Evolutionary conservation across 2,888 invertebrate species (phyloP).

Genomic region (Thymelicus lineola): DNA sequence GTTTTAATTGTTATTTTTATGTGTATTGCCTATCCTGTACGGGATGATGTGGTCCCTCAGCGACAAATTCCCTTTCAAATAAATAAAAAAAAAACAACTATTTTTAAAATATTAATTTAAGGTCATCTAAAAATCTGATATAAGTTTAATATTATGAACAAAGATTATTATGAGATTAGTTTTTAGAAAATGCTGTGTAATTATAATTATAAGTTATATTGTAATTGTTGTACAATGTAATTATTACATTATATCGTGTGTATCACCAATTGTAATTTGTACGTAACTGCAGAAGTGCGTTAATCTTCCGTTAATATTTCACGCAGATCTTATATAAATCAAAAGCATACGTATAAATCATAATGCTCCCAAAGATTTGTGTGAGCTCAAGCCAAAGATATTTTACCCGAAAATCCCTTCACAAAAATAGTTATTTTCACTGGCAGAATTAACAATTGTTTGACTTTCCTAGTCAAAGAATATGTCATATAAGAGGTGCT

Average conservation of each 20-base stretch:
- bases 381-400: constrained; percentile 26
- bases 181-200: too few relatives aligned
- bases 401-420: constrained; percentile 27
- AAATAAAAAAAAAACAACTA: too few relatives aligned
- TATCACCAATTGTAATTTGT: constrained; percentile 20
- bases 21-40: too few relatives aligned
- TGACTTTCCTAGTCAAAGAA: constrained; percentile 62
- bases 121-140: too few relatives aligned
- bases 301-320: constrained; percentile 30
- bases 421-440: constrained; percentile 29
- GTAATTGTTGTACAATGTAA: too few relatives aligned
- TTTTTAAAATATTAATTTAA: too few relatives aligned
- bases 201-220: too few relatives aligned
- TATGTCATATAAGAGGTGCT: constrained; percentile 67
- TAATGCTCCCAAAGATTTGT: constrained; percentile 20
- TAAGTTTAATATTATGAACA: too few relatives aligned
- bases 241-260: neutral
- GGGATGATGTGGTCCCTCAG: too few relatives aligned
- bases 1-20: too few relatives aligned
- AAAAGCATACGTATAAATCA: constrained; percentile 34
- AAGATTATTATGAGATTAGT: too few relatives aligned
- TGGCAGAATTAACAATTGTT: constrained; percentile 63
- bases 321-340: constrained; percentile 26
- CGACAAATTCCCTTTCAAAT: too few relatives aligned
- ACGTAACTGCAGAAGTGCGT: constrained; percentile 26